Percentiles rank a stretch among this genome's conserved stretches.
Evolutionary conservation across 1,140 invertebrate genomes (phyloP).

Genomic region (Spodoptera litura): DNA sequence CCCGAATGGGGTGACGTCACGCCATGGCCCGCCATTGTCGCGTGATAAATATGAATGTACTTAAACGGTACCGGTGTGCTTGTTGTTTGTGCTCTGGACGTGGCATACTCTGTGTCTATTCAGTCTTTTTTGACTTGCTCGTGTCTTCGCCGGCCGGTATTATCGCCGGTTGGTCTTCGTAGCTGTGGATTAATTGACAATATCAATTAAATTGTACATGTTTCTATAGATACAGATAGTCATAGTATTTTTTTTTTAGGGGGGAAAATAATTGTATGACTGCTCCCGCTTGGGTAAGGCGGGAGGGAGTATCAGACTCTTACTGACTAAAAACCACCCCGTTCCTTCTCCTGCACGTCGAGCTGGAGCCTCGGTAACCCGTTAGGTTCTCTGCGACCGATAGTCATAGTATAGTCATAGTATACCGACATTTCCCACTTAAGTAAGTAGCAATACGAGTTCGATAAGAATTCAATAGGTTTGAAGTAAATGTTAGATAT

Average conservation of each 20-base stretch:
- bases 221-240: too few relatives aligned
- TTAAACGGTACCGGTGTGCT: conserved; percentile 55
- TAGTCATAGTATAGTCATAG: too few relatives aligned
- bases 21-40: conserved; percentile 23
- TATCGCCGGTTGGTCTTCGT: conserved; percentile 74
- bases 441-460: too few relatives aligned
- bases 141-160: conserved; percentile 53
- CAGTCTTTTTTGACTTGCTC: conserved; percentile 73
- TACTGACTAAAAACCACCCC: too few relatives aligned
- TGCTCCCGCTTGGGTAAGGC: too few relatives aligned
- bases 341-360: too few relatives aligned
- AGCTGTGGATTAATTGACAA: conserved; percentile 58
- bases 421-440: too few relatives aligned
- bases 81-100: conserved; percentile 61
- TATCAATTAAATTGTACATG: not conserved
- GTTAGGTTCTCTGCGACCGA: too few relatives aligned
- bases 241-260: too few relatives aligned
- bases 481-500: not conserved
- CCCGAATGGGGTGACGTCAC: conserved; percentile 13
- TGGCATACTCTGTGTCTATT: conserved; percentile 56
- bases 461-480: not conserved
- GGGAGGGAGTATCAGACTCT: too few relatives aligned
- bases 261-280: too few relatives aligned
- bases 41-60: conserved; percentile 43
- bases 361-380: too few relatives aligned